Evolutionary conservation across 2,888 invertebrate genomes (phyloP).

Genomic region (Notodonta dromedarius): DNA sequence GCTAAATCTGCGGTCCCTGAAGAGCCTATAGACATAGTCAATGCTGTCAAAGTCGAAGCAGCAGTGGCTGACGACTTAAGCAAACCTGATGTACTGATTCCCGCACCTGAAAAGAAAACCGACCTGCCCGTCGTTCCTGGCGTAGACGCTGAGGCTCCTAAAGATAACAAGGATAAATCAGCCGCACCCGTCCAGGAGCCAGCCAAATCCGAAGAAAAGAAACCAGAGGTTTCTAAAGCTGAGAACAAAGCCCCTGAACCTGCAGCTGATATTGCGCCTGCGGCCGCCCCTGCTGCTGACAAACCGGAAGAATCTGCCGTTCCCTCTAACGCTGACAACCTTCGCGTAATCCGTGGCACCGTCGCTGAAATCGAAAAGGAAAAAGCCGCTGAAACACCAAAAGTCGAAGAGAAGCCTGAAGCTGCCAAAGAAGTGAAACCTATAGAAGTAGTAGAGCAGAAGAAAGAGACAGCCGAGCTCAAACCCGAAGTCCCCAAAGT

Average conservation of each 20-base stretch:
- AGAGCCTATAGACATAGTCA: constrained; percentile 62
- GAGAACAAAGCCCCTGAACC: constrained; percentile 39
- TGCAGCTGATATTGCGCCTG: constrained; percentile 11
- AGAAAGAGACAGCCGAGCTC: constrained; percentile 10
- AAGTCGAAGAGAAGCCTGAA: constrained; percentile 19
- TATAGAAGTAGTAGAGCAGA: constrained; percentile 8
- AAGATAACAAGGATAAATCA: constrained; percentile 51
- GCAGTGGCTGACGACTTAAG: constrained; percentile 67
- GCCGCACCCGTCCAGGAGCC: constrained; percentile 33
- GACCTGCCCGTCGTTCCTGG: constrained; percentile 54
- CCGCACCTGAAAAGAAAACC: constrained; percentile 63
- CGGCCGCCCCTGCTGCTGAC: constrained; percentile 15
- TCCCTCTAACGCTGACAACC: constrained; percentile 45
- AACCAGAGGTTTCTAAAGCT: constrained; percentile 23
- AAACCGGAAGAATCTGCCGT: constrained; percentile 23
- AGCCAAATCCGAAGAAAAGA: constrained; percentile 25
- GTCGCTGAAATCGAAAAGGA: constrained; percentile 57
- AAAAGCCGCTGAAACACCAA: constrained; percentile 22
- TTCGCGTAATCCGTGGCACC: constrained; percentile 70
- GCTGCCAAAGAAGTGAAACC: constrained; percentile 17
- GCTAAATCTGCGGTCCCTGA: constrained; percentile 56
- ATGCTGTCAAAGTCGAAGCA: constrained; percentile 58
- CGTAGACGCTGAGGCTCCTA: constrained; percentile 67
- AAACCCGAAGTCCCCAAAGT: constrained; percentile 12
- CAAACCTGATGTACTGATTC: constrained; percentile 57